Evolutionary conservation across 2,797 vertebrate species (phyloP), one percentile per base, ranked within the genome.

Genomic region (Adrianichthys oophorus): DNA sequence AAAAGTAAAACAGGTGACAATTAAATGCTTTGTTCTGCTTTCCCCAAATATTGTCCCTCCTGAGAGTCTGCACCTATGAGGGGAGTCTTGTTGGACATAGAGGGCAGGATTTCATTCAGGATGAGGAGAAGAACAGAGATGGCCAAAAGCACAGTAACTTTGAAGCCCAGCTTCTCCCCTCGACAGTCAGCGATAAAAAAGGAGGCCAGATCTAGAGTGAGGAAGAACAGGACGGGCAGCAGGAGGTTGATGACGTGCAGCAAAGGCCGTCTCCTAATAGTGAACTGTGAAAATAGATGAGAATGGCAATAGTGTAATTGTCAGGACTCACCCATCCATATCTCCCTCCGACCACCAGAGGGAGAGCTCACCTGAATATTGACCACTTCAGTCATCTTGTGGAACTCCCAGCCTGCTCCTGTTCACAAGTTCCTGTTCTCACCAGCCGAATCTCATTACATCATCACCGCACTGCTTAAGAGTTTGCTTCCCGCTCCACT

Each of bases 101-200:
- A 88, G 8, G 94, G 94, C 46, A 95, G 87, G 57, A 92, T 94
- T 49, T 95, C 92, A 6, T 92, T 91, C 18, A 95, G 92, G 53
- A 95, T 93, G 74, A 94, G 88, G 45, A 93, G 89, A 60, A 95
- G 82, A 56, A 95, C 92, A 2, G 94, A 94, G 68, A 90, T 88
- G 64, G 92, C 91, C 0, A 95, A 80, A 61, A 94, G 87, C 51
- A 95, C 84, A 0, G 94, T 93, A 13, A 95, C 86, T 79, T 95
- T 94, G 75, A 94, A 94, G 53, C 77, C 80, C 63, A 93, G 56
- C 60, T 94, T 95, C 72, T 95, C 93, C 26, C 87, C 89, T 0
- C 91, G 82, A 42, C 79, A 64, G 62, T 90, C 90, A 40, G 90
- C 78, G 18, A 94, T 89, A 7, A 92, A 89, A 73, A 90, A 67